These are phyloP conservation scores for Dufourea novaeangliae DNA, from an alignment of 1,140 invertebrate genomes.

Conservation along the genomic window DNA sequence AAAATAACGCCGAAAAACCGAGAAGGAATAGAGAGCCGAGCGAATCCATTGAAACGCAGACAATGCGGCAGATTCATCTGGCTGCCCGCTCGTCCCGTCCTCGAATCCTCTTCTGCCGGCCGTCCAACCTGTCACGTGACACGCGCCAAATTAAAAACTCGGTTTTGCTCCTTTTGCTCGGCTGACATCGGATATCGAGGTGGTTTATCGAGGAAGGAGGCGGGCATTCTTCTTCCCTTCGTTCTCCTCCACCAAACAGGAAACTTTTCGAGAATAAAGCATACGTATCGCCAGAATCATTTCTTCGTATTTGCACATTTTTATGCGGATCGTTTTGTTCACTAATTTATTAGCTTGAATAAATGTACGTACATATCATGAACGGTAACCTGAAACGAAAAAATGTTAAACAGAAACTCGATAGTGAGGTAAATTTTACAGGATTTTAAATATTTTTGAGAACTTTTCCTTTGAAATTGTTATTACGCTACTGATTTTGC, in stretches of 20 bases:
- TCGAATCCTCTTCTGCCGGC: slow-evolving; percentile 59
- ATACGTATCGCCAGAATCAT: no score
- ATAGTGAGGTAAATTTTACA: no score
- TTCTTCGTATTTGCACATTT: background rate
- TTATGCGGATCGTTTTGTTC: no score
- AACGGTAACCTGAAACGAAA: no score
- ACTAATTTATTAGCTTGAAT: no score
- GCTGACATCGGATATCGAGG: slow-evolving; percentile 66
- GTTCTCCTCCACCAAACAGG: background rate
- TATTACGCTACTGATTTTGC: no score
- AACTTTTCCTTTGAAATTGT: no score
- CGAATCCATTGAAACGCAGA: slow-evolving; percentile 80
- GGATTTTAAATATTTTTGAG: no score
- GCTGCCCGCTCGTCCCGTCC: slow-evolving; percentile 69
- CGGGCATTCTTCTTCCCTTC: background rate
- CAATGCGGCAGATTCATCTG: slow-evolving; percentile 81
- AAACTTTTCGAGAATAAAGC: background rate
- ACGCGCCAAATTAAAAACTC: slow-evolving; percentile 81
- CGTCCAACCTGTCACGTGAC: slow-evolving; percentile 77
- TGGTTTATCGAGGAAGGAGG: slow-evolving; percentile 49
- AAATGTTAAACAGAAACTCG: no score
- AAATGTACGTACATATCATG: no score
- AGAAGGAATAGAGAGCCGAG: slow-evolving; percentile 75
- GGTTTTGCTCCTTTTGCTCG: slow-evolving; percentile 73
- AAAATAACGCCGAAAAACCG: slow-evolving; percentile 79